Base-by-base conservation (phyloP, 2,113 vertebrate genomes). In the Conger conger region DNA sequence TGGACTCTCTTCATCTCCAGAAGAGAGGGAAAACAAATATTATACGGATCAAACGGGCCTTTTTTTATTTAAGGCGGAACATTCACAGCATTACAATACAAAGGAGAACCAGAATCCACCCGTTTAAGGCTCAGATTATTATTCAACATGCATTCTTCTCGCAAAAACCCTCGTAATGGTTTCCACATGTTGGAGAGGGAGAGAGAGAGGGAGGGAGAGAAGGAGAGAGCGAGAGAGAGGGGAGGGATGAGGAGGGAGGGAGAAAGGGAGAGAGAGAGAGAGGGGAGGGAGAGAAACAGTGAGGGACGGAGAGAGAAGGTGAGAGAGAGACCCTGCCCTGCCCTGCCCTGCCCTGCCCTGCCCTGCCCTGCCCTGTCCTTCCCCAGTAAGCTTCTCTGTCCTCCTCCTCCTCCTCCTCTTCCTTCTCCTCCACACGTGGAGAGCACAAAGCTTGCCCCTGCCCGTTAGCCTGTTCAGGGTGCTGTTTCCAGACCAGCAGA, bases 131-230 rank as follows among this genome's bases (percentile, higher is more conserved):
- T 80, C 88, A 79, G 88, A 92, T 95, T 95, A 93, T 90, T 92
- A 93, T 93, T 93, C 92, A 93, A 93, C 93, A 92, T 92, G 91
- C 93, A 92, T 94, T 94, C 92, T 90, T 90, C 90, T 91, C 90
- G 85, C 89, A 88, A 81, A 93, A 94, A 90, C 91, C 91, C 89
- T 86, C 50, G 57, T 94, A 94, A 95, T 94, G 90, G 86, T 91
- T 95, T 94, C 93, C 93, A 95, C 91, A 93, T 95, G 93, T 93
- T 92, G 86, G 89, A 87, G 82, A 88, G 86, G 90, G 88, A 88
- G 81, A 89, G 78, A 68, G 45, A 38, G 91, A 87, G 83, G 87
- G 87, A 60, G 86, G 85, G 88, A 81, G 88, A 88, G 80, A 87
- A 87, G 86, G 57, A 82, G 53, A 82, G 60, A 30, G 8, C n/a